These are phyloP conservation scores for Hippocampus guttulatus DNA, from an alignment of 2,113 vertebrate genomes.

Conservation along the genomic window DNA sequence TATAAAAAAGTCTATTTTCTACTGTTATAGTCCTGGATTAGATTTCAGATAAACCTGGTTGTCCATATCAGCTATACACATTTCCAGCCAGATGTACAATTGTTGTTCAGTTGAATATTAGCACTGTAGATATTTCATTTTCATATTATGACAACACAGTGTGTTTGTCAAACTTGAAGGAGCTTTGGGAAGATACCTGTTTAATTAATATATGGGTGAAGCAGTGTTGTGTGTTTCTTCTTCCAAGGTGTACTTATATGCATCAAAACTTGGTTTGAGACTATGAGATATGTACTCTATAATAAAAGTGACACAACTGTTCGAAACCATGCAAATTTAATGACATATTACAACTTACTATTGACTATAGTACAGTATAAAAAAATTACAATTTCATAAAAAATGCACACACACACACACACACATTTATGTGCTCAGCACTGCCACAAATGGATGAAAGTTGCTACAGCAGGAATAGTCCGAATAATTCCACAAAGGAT, in stretches of 20 bases:
- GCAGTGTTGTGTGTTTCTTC: background rate
- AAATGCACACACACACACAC: background rate
- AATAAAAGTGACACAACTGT: background rate
- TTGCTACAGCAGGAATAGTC: background rate
- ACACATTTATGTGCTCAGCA: background rate
- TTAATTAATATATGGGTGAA: background rate
- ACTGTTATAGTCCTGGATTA: conserved; percentile 4
- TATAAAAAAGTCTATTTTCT: conserved; percentile 16
- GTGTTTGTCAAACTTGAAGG: background rate
- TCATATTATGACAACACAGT: background rate
- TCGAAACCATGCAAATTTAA: too few species aligned
- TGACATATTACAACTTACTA: too few species aligned
- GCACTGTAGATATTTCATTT: background rate
- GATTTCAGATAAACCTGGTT: conserved; percentile 12
- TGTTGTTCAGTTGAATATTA: background rate
- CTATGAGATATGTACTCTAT: background rate
- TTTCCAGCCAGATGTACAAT: too few species aligned
- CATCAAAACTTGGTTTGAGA: background rate
- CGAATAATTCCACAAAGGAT: background rate
- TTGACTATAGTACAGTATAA: too few species aligned
- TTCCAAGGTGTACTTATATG: background rate
- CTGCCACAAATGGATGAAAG: background rate
- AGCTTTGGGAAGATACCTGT: background rate
- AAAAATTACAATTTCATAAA: too few species aligned
- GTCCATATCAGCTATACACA: background rate